phyloP scores from a whole-genome alignment of 2,113 vertebrate species.

The Dasyprocta punctata region DNA sequence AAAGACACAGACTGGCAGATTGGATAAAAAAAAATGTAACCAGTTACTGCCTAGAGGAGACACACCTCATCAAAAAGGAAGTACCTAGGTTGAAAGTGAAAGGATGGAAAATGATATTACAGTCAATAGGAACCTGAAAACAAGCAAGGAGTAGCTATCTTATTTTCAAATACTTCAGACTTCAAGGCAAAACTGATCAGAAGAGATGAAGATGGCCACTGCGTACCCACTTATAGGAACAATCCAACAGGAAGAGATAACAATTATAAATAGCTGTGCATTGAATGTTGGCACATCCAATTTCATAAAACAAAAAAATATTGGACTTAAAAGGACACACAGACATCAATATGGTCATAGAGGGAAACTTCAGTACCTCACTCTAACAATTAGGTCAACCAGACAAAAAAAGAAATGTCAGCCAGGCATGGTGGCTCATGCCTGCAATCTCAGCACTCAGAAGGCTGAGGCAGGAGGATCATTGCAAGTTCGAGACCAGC shows the following conservation, averaged over 20 bases:
- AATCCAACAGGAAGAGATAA: background rate
- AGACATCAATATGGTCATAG: background rate
- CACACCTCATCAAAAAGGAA: too few relatives aligned
- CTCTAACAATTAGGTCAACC: background rate
- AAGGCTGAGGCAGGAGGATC: too few relatives aligned
- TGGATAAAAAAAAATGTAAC: too few relatives aligned
- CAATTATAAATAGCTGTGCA: background rate
- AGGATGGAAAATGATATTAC: background rate
- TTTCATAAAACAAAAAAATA: too few relatives aligned
- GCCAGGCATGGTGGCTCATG: background rate
- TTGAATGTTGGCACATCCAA: background rate
- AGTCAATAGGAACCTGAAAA: background rate
- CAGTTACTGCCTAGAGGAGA: too few relatives aligned
- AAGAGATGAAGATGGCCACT: background rate
- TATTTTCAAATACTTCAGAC: too few relatives aligned
- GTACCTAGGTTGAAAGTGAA: background rate
- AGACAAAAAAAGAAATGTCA: background rate
- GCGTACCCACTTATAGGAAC: background rate
- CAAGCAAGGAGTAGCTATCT: too few relatives aligned
- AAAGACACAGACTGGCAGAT: too few relatives aligned
- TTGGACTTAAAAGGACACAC: background rate
- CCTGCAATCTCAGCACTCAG: too few relatives aligned
- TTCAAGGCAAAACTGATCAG: background rate
- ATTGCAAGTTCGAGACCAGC: too few relatives aligned
- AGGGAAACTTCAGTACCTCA: background rate